These are phyloP conservation scores for Campopleginae sp. DNA, from an alignment of 2,888 invertebrate genomes.

Conservation along the genomic window DNA sequence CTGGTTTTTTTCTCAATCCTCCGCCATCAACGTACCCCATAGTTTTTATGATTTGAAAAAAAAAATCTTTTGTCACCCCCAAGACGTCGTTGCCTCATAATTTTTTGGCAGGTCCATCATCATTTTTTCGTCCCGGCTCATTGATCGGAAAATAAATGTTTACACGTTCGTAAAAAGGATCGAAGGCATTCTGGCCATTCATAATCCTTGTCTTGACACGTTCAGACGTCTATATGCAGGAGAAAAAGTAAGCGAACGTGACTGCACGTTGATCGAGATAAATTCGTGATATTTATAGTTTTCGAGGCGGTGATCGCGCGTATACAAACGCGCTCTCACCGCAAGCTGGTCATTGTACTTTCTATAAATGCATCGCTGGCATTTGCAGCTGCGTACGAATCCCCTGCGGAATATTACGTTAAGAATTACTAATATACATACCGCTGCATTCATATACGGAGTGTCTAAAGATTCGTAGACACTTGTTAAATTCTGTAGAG, in stretches of 20 bases:
- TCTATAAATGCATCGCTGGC: slow-evolving; percentile 74
- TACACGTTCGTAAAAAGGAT: slow-evolving; percentile 1
- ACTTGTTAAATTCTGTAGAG: background rate
- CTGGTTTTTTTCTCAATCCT: background rate
- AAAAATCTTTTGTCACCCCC: background rate
- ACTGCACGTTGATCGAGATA: slow-evolving; percentile 75
- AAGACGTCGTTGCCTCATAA: background rate
- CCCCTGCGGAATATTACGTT: slow-evolving; percentile 13
- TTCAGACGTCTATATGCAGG: slow-evolving; percentile 17
- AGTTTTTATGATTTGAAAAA: background rate
- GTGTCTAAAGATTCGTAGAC: background rate
- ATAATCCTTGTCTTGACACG: slow-evolving; percentile 20
- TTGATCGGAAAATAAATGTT: background rate
- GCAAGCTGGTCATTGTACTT: slow-evolving; percentile 71
- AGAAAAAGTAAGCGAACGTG: slow-evolving; percentile 57
- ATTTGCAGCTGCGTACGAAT: slow-evolving; percentile 71
- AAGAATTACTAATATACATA: slow-evolving; percentile 22
- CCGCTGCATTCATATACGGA: background rate
- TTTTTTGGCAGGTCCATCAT: background rate
- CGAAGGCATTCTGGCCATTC: slow-evolving; percentile 4
- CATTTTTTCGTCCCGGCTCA: background rate
- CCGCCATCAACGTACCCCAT: background rate
- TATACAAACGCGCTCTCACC: slow-evolving; percentile 67
- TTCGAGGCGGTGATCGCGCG: slow-evolving; percentile 71
- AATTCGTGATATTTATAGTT: slow-evolving; percentile 76